A percentile compares a stretch with the other conserved stretches of the same genome.
phyloP scores from a whole-genome alignment of 2,113 vertebrate genomes.

The Corythornis cristatus region DNA sequence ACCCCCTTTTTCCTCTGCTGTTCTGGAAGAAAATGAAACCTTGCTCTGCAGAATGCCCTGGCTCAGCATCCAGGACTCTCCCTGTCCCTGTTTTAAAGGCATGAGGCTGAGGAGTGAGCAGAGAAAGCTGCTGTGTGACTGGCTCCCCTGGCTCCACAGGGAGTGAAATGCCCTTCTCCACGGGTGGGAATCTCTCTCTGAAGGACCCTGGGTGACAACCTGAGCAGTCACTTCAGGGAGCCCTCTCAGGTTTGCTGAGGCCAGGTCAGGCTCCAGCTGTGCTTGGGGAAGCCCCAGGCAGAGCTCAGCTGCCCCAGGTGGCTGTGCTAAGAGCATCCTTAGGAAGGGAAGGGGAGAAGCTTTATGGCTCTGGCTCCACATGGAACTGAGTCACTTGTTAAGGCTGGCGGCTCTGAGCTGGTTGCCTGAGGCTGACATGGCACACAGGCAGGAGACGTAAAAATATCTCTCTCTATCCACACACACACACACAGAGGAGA shows the following conservation, averaged over 20 bases:
- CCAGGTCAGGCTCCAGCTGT: neutral
- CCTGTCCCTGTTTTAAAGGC: neutral
- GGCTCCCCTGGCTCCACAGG: neutral
- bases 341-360: neutral
- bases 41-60: neutral
- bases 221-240: fast-evolving
- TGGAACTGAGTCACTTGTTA: conserved; percentile 38
- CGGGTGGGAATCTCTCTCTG: neutral
- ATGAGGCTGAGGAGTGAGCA: neutral
- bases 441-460: neutral
- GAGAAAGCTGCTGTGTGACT: neutral
- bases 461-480: neutral
- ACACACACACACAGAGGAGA: neutral
- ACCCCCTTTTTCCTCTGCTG: neutral
- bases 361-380: neutral
- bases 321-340: neutral
- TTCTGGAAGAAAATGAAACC: neutral
- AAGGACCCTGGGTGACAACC: neutral
- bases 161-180: neutral
- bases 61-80: neutral
- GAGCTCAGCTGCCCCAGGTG: neutral
- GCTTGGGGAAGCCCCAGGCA: neutral
- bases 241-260: neutral
- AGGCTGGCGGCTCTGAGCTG: conserved; percentile 18
- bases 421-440: conserved; percentile 41